Conservation (phyloP, 2,797 vertebrate genomes). For the Columba guinea region DNA sequence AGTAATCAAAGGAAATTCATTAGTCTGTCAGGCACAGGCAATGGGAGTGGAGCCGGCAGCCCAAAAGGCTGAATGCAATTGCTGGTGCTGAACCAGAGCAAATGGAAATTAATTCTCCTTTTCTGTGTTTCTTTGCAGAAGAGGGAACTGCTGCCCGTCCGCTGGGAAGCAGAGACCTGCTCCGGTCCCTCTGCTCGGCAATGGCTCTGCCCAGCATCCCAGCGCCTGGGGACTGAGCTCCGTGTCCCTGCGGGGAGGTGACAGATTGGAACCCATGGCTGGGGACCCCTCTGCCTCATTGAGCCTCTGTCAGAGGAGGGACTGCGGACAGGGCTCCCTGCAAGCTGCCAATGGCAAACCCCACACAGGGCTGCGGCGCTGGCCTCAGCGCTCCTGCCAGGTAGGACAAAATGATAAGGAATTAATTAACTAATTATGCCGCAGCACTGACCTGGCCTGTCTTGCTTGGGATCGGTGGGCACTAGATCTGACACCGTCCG, state of each 20-base stretch:
- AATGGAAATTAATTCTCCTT: not conserved
- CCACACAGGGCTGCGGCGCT: not conserved
- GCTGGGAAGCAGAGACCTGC: not conserved
- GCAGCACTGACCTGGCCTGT: not conserved
- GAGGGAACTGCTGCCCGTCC: not conserved
- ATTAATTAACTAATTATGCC: not conserved
- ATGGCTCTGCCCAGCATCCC: rapidly evolving
- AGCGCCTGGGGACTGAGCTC: rapidly evolving
- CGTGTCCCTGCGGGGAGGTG: not conserved
- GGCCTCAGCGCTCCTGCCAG: not conserved
- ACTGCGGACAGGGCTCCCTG: not conserved
- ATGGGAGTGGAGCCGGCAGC: not conserved
- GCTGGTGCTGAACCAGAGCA: not conserved
- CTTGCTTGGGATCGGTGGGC: not conserved
- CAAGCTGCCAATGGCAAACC: not conserved
- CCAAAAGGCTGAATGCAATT: not conserved
- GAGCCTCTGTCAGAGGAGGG: rapidly evolving
- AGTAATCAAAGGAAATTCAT: not conserved
- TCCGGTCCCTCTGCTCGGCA: not conserved
- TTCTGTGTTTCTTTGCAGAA: not conserved
- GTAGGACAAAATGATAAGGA: not conserved
- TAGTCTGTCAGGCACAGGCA: not conserved
- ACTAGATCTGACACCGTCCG: not conserved
- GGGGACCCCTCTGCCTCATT: not conserved
- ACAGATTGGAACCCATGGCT: rapidly evolving